These are phyloP conservation scores for Spermophilus dauricus DNA, from an alignment of 2,113 vertebrate species.

Conservation along the genomic window DNA sequence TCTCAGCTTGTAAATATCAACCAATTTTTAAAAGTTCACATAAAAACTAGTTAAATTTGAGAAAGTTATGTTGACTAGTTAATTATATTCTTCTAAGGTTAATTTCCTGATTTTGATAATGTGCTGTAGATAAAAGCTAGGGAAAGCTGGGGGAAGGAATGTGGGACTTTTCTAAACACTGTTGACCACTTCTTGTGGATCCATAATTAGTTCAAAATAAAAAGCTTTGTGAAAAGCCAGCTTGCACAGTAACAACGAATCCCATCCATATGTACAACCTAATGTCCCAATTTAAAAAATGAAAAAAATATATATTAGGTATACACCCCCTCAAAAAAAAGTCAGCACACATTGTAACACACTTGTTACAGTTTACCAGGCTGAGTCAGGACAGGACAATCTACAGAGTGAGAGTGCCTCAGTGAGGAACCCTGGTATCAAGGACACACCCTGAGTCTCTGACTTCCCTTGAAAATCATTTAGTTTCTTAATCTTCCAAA, in stretches of 20 bases:
- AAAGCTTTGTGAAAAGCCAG: neutral
- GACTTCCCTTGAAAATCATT: neutral
- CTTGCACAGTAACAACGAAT: too few species aligned
- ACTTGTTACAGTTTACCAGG: neutral
- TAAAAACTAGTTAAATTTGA: neutral
- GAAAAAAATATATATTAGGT: too few species aligned
- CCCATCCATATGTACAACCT: too few species aligned
- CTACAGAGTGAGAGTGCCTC: accelerated
- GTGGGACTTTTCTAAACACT: neutral
- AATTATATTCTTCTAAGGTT: neutral
- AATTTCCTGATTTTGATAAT: neutral
- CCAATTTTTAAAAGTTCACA: neutral
- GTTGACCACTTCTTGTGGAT: neutral
- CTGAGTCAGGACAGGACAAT: neutral
- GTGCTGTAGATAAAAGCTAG: neutral
- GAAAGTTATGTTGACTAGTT: neutral
- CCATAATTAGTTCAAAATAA: neutral
- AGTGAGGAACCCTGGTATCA: neutral
- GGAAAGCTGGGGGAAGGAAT: neutral
- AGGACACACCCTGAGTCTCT: neutral
- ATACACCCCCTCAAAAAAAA: neutral
- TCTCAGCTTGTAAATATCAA: neutral
- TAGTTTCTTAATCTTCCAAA: neutral
- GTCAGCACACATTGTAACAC: neutral
- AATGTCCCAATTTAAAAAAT: too few species aligned